These are phyloP conservation scores for Lamellibrachia columna DNA, from an alignment of 2,888 invertebrate genomes.

Conservation along the genomic window DNA sequence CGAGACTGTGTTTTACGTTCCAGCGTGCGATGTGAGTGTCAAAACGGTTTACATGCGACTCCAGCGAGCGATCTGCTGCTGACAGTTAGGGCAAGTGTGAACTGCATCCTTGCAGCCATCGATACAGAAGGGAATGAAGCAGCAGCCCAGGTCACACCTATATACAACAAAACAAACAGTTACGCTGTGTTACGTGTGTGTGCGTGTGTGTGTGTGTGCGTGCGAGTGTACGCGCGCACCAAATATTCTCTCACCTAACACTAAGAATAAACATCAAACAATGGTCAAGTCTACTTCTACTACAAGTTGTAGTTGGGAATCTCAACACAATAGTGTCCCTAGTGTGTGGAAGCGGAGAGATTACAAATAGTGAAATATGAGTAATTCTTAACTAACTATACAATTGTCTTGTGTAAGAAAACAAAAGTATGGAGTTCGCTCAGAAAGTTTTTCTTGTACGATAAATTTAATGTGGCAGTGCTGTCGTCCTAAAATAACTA, in stretches of 20 bases:
- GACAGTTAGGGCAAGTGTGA: constrained; percentile 60
- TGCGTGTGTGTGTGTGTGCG: neutral
- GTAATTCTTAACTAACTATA: neutral
- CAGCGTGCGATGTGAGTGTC: neutral
- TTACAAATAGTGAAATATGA: neutral
- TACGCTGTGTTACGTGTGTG: neutral
- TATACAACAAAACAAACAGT: neutral
- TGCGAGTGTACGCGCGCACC: neutral
- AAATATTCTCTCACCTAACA: no score
- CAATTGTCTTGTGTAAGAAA: neutral
- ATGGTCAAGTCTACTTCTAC: neutral
- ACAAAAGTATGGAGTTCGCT: neutral
- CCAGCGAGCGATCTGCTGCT: constrained; percentile 13
- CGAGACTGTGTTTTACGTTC: neutral
- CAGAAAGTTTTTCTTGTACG: neutral
- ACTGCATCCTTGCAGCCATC: constrained; percentile 59
- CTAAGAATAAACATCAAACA: no score
- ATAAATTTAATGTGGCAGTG: neutral
- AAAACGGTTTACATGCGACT: neutral
- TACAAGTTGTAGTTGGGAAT: neutral
- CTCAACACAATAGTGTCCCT: neutral
- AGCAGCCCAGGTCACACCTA: constrained; percentile 44
- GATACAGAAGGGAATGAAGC: constrained; percentile 55
- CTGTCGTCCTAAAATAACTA: no score
- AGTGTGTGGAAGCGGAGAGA: neutral